Base-by-base conservation (phyloP, 2,888 invertebrate genomes). In the Oligia fasciuncula region DNA sequence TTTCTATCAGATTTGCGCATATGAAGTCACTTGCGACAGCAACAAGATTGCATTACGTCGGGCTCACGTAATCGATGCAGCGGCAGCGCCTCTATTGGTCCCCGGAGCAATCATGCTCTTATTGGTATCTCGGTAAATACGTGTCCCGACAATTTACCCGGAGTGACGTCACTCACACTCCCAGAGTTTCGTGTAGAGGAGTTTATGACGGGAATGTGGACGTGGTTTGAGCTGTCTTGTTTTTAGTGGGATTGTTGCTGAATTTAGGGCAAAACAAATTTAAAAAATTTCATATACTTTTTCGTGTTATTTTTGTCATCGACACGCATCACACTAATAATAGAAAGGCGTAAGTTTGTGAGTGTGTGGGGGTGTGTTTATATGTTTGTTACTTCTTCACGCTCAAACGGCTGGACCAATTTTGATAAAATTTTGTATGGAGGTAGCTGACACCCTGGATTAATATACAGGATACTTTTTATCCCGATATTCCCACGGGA, bases 1-100 rank as follows among this genome's bases (percentile, higher is more conserved):
- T 88, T 86, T 88, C 85, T 85, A 82, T 87, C 83, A 86, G 81
- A 86, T 85, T 86, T 83, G 84, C 83, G 69, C 86, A 80, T 79
- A n/a, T 87, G 84, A 84, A 81, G 81, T 80, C 77, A 80, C 60
- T 76, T 72, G 81, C 75, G 90, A 60, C 80, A 69, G 89, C 72
- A 70, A 85, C 87, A 80, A 85, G 85, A 89, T 87, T 89, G 88
- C 88, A 88, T 87, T 88, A 88, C 82, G 51, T 11, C 65, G 72
- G 0, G 77, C 82, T 73, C 82, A 65, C 81, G 81, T 88, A 85
- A 86, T 83, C 85, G 86, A 82, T 85, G 88, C 88, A 88, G 49
- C 76, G 65, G 88, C 88, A 88, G 49, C 76, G 65, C 46, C 60
- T 14, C 63, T 74, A 76, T 73, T 79, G 83, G 76, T 86, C 86